Conservation (phyloP, 2,797 vertebrate species). For the Notamacropus eugenii region DNA sequence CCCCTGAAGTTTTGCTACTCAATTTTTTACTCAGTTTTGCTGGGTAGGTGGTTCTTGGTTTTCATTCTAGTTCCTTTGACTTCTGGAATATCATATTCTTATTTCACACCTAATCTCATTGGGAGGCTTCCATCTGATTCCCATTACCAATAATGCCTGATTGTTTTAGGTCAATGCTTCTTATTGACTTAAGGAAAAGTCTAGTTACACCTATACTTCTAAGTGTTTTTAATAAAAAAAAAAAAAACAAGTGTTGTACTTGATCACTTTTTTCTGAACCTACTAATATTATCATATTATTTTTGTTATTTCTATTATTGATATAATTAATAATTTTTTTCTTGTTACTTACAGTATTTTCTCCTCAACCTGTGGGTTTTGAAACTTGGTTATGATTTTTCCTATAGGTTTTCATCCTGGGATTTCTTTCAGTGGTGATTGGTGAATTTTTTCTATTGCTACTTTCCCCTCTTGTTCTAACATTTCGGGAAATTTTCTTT, state of each 20-base stretch:
- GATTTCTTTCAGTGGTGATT: not conserved
- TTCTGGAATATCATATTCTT: too few relatives aligned
- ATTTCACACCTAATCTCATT: not conserved
- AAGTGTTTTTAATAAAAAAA: too few relatives aligned
- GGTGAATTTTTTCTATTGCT: not conserved
- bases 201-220: too few relatives aligned
- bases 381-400: not conserved
- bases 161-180: not conserved
- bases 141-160: not conserved
- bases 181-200: too few relatives aligned
- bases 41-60: too few relatives aligned
- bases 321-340: not conserved
- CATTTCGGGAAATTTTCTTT: not conserved
- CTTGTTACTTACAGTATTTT: not conserved
- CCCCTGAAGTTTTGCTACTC: too few relatives aligned
- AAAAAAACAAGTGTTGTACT: too few relatives aligned
- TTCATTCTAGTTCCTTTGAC: too few relatives aligned
- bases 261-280: too few relatives aligned
- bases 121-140: not conserved
- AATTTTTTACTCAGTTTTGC: too few relatives aligned
- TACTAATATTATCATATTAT: too few relatives aligned
- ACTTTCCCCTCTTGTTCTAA: not conserved
- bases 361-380: not conserved
- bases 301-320: too few relatives aligned
- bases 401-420: not conserved